Percentiles rank a stretch among this genome's conserved stretches.
These are phyloP conservation scores for Asarcornis scutulata DNA, from an alignment of 2,113 vertebrate species.

Conservation along the genomic window DNA sequence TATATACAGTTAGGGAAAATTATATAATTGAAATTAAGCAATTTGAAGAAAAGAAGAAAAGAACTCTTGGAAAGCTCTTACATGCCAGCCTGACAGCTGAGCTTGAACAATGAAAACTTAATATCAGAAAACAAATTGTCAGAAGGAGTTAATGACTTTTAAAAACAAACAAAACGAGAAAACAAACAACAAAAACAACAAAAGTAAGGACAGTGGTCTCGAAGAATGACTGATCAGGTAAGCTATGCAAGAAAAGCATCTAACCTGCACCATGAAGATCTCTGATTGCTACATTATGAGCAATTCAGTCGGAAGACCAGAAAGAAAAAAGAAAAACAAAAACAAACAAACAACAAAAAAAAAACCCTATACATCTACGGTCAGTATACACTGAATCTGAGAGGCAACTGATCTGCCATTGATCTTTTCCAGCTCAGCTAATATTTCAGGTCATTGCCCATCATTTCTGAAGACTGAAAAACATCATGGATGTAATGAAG, in stretches of 20 bases:
- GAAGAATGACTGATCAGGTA: neutral
- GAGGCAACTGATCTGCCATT: neutral
- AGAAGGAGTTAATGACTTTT: neutral
- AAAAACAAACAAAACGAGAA: neutral
- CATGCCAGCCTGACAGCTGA: neutral
- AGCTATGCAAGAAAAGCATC: neutral
- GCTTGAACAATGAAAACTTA: neutral
- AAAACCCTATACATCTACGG: neutral
- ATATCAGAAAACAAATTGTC: neutral
- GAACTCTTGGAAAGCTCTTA: neutral
- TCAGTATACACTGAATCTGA: neutral
- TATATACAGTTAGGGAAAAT: conserved; percentile 56
- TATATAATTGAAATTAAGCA: conserved; percentile 59
- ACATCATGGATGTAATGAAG: neutral
- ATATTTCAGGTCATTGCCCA: neutral
- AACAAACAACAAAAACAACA: neutral
- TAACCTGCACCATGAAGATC: neutral
- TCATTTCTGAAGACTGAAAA: neutral
- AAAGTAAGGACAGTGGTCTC: neutral
- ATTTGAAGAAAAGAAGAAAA: conserved; percentile 53
- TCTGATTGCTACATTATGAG: neutral
- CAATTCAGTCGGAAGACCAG: neutral
- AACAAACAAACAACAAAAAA: too few species aligned
- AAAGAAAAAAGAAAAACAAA: neutral
- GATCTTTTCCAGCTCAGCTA: neutral